Percentiles rank a stretch among this genome's conserved stretches.
Conservation (phyloP, 2,797 vertebrate species). For the Jordanella pulchra region DNA sequence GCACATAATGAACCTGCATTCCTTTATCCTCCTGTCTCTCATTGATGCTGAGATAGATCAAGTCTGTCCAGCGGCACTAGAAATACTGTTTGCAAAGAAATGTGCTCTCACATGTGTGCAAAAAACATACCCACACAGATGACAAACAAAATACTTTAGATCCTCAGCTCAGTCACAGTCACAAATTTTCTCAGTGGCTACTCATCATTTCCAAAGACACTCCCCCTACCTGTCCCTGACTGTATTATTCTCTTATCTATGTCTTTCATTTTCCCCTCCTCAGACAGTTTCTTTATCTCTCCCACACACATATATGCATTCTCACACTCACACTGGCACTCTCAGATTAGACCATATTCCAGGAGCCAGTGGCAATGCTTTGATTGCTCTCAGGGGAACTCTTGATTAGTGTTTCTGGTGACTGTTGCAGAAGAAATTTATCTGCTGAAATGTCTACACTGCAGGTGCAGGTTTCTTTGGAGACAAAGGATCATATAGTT, state of each 20-base stretch:
- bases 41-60: slow-evolving; percentile 52
- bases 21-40: slow-evolving; percentile 30
- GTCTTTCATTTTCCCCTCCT: slow-evolving; percentile 35
- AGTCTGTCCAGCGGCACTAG: slow-evolving; percentile 48
- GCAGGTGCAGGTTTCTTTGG: slow-evolving; percentile 35
- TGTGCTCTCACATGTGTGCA: neutral
- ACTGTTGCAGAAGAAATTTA: slow-evolving; percentile 52
- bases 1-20: slow-evolving; percentile 58
- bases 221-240: slow-evolving; percentile 32
- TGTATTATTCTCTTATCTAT: slow-evolving; percentile 36
- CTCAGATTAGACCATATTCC: slow-evolving; percentile 42
- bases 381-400: slow-evolving; percentile 42
- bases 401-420: slow-evolving; percentile 40
- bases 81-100: slow-evolving; percentile 39
- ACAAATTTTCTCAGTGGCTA: slow-evolving; percentile 25
- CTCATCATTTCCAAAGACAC: slow-evolving; percentile 48
- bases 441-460: slow-evolving; percentile 31
- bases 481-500: slow-evolving; percentile 55
- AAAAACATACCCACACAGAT: slow-evolving; percentile 1
- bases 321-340: slow-evolving; percentile 2
- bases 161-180: slow-evolving; percentile 14
- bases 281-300: slow-evolving; percentile 20
- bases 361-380: slow-evolving; percentile 17
- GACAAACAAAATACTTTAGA: slow-evolving; percentile 29
- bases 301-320: too few species aligned